phyloP scores from a whole-genome alignment of 2,797 vertebrate species.

The Loriculus beryllinus region DNA sequence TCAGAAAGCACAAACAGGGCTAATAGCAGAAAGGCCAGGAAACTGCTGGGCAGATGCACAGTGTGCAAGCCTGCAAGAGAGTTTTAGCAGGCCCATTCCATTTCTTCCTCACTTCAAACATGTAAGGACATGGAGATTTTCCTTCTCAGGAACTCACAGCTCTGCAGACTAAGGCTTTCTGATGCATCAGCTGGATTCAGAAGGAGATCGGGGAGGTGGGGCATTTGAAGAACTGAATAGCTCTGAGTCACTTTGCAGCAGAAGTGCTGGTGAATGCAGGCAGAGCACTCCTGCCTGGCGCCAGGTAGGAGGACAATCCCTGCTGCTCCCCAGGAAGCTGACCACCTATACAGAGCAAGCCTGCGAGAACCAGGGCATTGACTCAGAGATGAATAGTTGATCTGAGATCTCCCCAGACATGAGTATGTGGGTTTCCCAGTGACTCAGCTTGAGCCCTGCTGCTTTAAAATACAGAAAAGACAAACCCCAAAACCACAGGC shows the following conservation, averaged over 20 bases:
- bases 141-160: not conserved
- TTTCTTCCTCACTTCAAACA: not conserved
- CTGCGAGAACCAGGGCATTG: not conserved
- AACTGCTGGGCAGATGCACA: not conserved
- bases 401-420: conserved; percentile 13
- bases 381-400: conserved; percentile 16
- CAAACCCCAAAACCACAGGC: not conserved
- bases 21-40: not conserved
- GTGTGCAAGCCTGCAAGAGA: accelerated
- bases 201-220: not conserved
- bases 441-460: conserved; percentile 24
- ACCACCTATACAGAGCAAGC: not conserved
- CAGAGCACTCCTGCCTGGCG: not conserved
- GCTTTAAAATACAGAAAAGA: conserved; percentile 34
- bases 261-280: not conserved
- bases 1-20: not conserved
- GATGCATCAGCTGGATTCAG: conserved; percentile 13
- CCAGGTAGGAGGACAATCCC: not conserved
- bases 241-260: conserved; percentile 4
- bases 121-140: not conserved
- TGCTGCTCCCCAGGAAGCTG: not conserved
- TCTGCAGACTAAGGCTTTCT: not conserved
- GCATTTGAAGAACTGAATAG: not conserved
- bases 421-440: not conserved
- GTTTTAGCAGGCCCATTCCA: not conserved